phyloP scores from a whole-genome alignment of 2,888 invertebrate species.

The Chesias legatella region DNA sequence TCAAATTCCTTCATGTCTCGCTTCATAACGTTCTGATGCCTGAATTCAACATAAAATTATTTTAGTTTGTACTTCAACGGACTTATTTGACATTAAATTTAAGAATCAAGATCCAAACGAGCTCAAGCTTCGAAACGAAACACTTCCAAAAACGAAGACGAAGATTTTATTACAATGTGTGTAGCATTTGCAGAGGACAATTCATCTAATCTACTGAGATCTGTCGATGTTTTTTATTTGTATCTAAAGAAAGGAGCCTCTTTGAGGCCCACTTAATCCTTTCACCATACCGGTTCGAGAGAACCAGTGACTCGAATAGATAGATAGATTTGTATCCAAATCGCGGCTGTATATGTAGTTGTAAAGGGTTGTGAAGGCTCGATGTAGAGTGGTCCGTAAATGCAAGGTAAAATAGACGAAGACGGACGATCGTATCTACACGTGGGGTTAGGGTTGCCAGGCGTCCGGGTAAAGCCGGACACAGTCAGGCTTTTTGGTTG shows the following conservation, averaged over 20 bases:
- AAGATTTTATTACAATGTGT: constrained; percentile 21
- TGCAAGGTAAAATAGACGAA: constrained; percentile 65
- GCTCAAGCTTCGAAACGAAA: too few species aligned
- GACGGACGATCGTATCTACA: constrained; percentile 68
- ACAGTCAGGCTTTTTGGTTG: too few species aligned
- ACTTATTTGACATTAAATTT: too few species aligned
- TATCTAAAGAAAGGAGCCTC: too few species aligned
- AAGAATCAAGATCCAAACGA: too few species aligned
- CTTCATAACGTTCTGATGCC: constrained; percentile 20
- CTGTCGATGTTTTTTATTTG: constrained; percentile 4
- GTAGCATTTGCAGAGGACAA: constrained; percentile 17
- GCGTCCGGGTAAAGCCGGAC: too few species aligned
- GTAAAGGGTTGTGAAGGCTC: constrained; percentile 31
- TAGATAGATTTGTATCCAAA: constrained; percentile 4
- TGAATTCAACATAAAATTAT: constrained; percentile 2
- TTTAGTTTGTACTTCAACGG: too few species aligned
- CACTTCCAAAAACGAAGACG: too few species aligned
- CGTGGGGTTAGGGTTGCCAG: too few species aligned
- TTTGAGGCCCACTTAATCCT: too few species aligned
- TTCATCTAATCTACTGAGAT: constrained; percentile 7
- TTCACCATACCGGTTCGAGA: too few species aligned
- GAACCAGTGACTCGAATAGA: too few species aligned
- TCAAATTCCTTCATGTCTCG: constrained; percentile 25
- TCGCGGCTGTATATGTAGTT: constrained; percentile 7
- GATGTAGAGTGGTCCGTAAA: constrained; percentile 29